Conservation (phyloP, 2,797 vertebrate genomes). For the Champsocephalus gunnari region DNA sequence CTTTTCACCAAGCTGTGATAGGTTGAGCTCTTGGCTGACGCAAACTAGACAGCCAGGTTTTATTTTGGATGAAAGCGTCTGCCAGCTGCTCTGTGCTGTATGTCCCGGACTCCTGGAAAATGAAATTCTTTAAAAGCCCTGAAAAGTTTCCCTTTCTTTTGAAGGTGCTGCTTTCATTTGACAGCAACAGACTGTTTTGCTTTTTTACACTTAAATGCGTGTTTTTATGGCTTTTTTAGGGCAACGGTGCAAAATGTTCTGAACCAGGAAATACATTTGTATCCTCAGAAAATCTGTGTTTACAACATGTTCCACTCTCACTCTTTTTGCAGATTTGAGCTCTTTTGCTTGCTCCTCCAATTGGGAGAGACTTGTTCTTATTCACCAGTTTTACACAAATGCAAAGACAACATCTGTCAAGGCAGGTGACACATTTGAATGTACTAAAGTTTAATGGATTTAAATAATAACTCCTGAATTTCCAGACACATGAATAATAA, state of each 20-base stretch:
- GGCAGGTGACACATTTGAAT: conserved; percentile 34
- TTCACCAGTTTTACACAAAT: conserved; percentile 32
- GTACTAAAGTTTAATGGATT: not conserved
- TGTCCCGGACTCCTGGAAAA: conserved; percentile 48
- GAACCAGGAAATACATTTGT: conserved; percentile 58
- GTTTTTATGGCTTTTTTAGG: conserved; percentile 9
- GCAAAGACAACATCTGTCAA: conserved; percentile 32
- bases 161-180: conserved; percentile 53
- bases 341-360: conserved; percentile 10
- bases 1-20: conserved; percentile 14
- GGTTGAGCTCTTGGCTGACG: conserved; percentile 43
- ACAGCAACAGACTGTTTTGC: conserved; percentile 56
- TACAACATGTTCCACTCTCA: conserved; percentile 35
- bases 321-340: conserved; percentile 17
- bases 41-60: conserved; percentile 62
- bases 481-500: not conserved
- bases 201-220: conserved; percentile 44
- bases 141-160: conserved; percentile 48
- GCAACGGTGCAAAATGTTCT: conserved; percentile 30
- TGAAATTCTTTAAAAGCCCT: conserved; percentile 41
- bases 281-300: conserved; percentile 54
- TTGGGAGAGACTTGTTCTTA: conserved; percentile 18
- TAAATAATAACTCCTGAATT: not conserved
- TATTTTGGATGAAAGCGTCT: conserved; percentile 58
- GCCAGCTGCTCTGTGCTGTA: conserved; percentile 44